Base-by-base conservation (phyloP, 1,140 invertebrate species). In the Drosophila pseudoananassae region DNA sequence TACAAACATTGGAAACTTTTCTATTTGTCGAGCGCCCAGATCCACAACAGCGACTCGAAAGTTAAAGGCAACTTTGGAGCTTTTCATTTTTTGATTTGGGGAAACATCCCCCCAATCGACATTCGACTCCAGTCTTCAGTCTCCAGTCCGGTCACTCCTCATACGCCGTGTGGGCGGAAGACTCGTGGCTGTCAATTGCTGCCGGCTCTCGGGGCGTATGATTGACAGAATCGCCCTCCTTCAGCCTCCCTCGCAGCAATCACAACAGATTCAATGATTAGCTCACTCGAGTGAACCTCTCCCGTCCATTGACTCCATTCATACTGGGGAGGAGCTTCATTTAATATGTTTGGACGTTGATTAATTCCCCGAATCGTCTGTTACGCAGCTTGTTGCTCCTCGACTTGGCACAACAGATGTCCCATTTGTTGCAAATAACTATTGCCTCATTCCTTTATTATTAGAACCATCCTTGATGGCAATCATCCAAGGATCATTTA, bases 1-100 rank as follows among this genome's bases (percentile, higher is more conserved):
- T 83, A 56, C 64, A 71, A 79, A 84, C 80, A 84, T 64, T 84
- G 65, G 49, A 70, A 83, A 84, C 64, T 82, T 82, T 82, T 75
- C 79, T 78, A 83, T 83, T 82, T 83, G 79, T 70, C 49, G 45
- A 53, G 57, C 23, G 53, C 43, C 58, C 60, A 75, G 75, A 79
- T 72, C 66, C 56, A 57, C 76, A 78, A 78, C 43, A 79, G 43
- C 27, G 7, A 15, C 15, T 15, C 15, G 15, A 74, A 82, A 81
- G 47, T 73, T 81, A 27, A 10, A 45, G 46, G 15, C 31, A 59
- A 70, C 66, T 70, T 70, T 56, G 38, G n/a, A 56, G 66, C 65
- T 53, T 43, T 65, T 68, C 49, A 33, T 61, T 52, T 23, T 43
- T 29, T 1, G 10, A 47, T 55, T 38, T 31, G 40, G 43, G 43